A percentile compares a stretch with the other conserved stretches of the same genome.
phyloP scores from a whole-genome alignment of 2,113 vertebrate genomes.

The Chloropsis hardwickii region DNA sequence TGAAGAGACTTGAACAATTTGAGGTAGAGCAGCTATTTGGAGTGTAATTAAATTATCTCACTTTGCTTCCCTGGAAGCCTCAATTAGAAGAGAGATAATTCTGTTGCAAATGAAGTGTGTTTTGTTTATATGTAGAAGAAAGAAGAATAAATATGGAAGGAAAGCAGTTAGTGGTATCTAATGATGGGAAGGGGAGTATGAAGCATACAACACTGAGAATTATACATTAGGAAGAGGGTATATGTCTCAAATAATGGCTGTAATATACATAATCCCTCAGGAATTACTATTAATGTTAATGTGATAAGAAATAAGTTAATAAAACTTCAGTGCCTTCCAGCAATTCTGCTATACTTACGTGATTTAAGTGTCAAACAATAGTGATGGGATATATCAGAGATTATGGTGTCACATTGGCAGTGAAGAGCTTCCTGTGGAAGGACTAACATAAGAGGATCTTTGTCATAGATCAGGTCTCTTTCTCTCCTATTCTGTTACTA shows the following conservation, averaged over 20 bases:
- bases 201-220: background rate
- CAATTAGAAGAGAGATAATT: slow-evolving; percentile 8
- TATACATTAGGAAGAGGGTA: background rate
- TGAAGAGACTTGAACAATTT: slow-evolving; percentile 33
- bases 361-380: background rate
- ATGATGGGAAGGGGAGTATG: background rate
- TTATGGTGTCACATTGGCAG: background rate
- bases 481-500: background rate
- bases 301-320: slow-evolving; percentile 32
- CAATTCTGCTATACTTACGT: background rate
- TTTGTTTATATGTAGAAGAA: slow-evolving; percentile 2
- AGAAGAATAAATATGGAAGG: background rate
- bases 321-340: background rate
- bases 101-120: slow-evolving; percentile 2
- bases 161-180: background rate
- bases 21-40: background rate
- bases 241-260: background rate
- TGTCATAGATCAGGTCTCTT: background rate
- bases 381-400: background rate
- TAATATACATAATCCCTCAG: slow-evolving; percentile 7
- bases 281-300: slow-evolving; percentile 7
- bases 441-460: background rate
- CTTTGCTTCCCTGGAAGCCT: background rate
- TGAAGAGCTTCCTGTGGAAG: background rate
- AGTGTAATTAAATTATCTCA: slow-evolving; percentile 52